Base-by-base conservation (phyloP, 2,797 vertebrate species). In the Acanthornis magna region DNA sequence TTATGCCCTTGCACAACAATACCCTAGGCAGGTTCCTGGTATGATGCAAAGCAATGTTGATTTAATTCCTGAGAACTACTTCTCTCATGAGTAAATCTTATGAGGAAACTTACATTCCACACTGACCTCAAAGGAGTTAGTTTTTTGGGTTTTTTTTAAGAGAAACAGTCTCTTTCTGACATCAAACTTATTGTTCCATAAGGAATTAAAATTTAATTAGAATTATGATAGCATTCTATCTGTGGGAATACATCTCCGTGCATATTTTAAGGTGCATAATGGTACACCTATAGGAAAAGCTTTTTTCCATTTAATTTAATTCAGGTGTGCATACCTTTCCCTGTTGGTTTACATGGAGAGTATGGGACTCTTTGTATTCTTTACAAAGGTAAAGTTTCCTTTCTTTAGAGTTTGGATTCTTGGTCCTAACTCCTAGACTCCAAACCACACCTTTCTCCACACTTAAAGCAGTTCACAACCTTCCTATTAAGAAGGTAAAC, bases 121-220 rank as follows among this genome's bases (percentile, higher is more conserved):
- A 57, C 10, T 57, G 61, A 47, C 48, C 66, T 94, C 55, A 57
- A 42, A 93, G 80, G 21, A 68, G 11, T 13, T 68, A 86, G 71
- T 30, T 82, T 93, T 42, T 42, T 16, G 93, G 13, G 12, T 18
- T 30, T 85, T 95, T 96, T 89, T 89, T 23, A 94, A 89, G 68
- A 71, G 30, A 93, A 80, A 82, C 11, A 58, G 29, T 48, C 96
- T 93, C 22, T 86, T 96, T 91, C 61, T 83, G 74, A 88, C 3
- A 45, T 78, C 84, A 89, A 95, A 57, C 23, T 96, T 90, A 66
- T 19, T 53, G 21, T 66, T 93, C 93, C 88, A 85, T 75, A 94
- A 91, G 38, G 23, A 93, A 89, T 73, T 92, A 7, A 95, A 86
- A 86, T 90, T 96, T 93, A 91, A 95, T 95, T 96, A 91, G n/a